Base-by-base conservation (phyloP, 2,797 vertebrate species). In the Sphenodon punctatus region DNA sequence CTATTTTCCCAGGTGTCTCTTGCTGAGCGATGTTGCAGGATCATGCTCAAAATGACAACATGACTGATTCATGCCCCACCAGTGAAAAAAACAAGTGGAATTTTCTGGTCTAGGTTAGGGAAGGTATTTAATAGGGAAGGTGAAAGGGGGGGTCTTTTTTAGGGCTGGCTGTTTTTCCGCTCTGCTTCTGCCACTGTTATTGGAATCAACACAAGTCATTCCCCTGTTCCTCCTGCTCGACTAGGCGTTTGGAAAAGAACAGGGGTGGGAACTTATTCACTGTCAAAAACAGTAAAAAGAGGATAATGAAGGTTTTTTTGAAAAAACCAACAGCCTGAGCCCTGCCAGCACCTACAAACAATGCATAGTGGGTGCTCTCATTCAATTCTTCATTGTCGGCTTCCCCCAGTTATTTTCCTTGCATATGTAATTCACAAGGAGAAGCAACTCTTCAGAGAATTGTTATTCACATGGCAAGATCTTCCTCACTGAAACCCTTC, bases 401-500 rank as follows among this genome's bases (percentile, higher is more conserved):
- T 51, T 7, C n/a, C 7, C 39, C 23, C 30, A 25, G 4, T 19
- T 64, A 67, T 63, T 4, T 34, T 74, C 41, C 46, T 46, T 39
- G 5, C 3, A 19, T 1, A 2, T 56, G 20, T 22, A 61, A 48
- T 49, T 48, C 22, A 23, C 20, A 27, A 8, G 45, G 27, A 41
- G 82, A 84, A 84, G 48, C 49, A 83, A 58, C 25, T 60, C 59
- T 17, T 48, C 8, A 10, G 41, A 3, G 49, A 38, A 49, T 3
- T 15, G 13, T 58, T 14, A 38, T 30, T 87, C 61, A 19, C 15
- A 9, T 0, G n/a, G 68, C 53, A 49, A 55, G 53, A 78, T 27
- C 1, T 2, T 68, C 69, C 42, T 56, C 59, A 55, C 51, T 76
- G 71, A 84, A 51, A 68, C 65, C 55, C 58, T 85, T 80, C 32